Evolutionary conservation across 2,113 vertebrate species (phyloP), one percentile per base, ranked within the genome.

Genomic region (Desmodus rotundus): DNA sequence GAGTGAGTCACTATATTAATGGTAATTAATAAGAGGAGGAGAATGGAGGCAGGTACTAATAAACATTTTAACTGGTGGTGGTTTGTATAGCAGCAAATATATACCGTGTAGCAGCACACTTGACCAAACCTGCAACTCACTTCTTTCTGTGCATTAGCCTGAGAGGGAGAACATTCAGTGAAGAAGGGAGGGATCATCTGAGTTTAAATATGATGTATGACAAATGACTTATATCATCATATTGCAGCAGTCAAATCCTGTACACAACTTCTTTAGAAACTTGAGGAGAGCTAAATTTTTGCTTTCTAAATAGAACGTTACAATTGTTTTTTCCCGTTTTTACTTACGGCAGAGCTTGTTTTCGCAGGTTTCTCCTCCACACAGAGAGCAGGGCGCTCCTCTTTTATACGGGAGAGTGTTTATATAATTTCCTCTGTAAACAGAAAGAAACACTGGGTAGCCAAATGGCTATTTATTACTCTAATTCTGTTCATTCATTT

Each of bases 291-390:
- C 16, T 41, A 92, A 45, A 65, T 31, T 47, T 38, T 31, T 80
- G 12, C 14, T 76, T 33, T 91, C n/a, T 43, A 70, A 47, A 72
- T 89, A 72, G 22, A 65, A 87, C 65, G 36, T 45, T 77, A 80
- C 54, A 12, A 65, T 1, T 58, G 24, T 77, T 16, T 19, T 54
- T 76, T 92, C 70, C 19, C 7, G 70, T 19, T 96, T 95, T 94
- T 97, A 87, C 99, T 99, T 98, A 99, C 98, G 7, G 81, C 99
- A 99, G 41, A 99, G 97, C 0, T 94, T 98, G 0, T 97, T 45
- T 31, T 19, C 5, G 63, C 99, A 99, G 20, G 0, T 92, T 7
- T 97, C 96, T 33, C 13, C 68, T 89, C 1, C 1, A 90, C 99
- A 99, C 1, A 28, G 0, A 45, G 96, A 96, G 87, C 99, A 99